Conservation (phyloP, 1,140 invertebrate genomes). For the Drosophila nebulosa region DNA sequence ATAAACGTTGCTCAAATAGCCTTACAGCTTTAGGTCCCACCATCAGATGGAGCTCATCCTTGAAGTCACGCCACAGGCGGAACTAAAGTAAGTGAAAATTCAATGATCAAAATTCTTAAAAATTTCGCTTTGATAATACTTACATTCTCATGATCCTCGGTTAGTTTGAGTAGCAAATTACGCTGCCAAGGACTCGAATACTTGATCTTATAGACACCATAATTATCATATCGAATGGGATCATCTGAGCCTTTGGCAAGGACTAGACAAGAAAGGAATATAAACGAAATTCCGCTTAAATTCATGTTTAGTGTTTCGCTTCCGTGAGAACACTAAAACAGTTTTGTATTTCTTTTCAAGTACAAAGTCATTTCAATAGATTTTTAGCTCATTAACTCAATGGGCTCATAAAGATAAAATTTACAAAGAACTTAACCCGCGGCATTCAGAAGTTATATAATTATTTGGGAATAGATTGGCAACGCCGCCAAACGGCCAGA, state of each 20-base stretch:
- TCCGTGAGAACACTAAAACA: slow-evolving; percentile 16
- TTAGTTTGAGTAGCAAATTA: slow-evolving; percentile 22
- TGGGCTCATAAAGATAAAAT: not conserved
- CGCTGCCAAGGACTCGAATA: slow-evolving; percentile 33
- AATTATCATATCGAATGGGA: slow-evolving; percentile 59
- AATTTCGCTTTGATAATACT: slow-evolving; percentile 11
- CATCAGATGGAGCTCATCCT: slow-evolving; percentile 52
- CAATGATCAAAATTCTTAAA: too few relatives aligned
- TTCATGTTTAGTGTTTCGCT: slow-evolving; percentile 36
- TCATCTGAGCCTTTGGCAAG: slow-evolving; percentile 1
- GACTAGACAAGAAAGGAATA: not conserved
- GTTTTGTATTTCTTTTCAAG: not conserved
- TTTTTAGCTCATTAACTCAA: not conserved
- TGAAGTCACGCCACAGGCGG: slow-evolving; percentile 42
- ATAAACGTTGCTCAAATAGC: slow-evolving; percentile 17
- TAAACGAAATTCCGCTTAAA: not conserved
- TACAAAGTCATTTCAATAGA: not conserved
- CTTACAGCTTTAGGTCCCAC: slow-evolving; percentile 29
- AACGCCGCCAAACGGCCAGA: too few relatives aligned
- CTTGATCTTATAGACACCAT: slow-evolving; percentile 50
- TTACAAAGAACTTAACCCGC: not conserved
- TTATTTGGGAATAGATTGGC: too few relatives aligned
- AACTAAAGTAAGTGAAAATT: slow-evolving; percentile 39
- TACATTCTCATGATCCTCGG: slow-evolving; percentile 26
- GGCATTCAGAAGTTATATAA: not conserved